phyloP scores from a whole-genome alignment of 2,113 vertebrate genomes.

The Uropsilus gracilis region DNA sequence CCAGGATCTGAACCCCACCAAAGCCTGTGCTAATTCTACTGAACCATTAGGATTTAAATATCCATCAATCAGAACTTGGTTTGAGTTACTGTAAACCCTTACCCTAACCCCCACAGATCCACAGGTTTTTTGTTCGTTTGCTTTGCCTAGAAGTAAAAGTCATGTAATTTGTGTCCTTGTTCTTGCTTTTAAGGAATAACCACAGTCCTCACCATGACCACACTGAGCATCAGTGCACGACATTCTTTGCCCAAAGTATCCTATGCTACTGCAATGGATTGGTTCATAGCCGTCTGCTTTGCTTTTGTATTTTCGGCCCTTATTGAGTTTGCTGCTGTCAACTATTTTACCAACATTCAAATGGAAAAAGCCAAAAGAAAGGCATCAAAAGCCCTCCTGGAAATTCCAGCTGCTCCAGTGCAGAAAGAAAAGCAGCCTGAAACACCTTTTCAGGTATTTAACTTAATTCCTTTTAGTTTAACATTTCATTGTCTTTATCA shows the following conservation, averaged over 20 bases:
- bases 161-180: slow-evolving; percentile 62
- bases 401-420: slow-evolving; percentile 86
- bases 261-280: slow-evolving; percentile 99
- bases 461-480: background rate
- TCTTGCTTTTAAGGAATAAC: slow-evolving; percentile 93
- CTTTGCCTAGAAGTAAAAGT: background rate
- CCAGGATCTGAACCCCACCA: background rate
- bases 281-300: slow-evolving; percentile 99
- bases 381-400: slow-evolving; percentile 88
- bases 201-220: slow-evolving; percentile 99
- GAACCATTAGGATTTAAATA: background rate
- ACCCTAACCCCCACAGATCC: background rate
- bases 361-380: slow-evolving; percentile 94
- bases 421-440: slow-evolving; percentile 88
- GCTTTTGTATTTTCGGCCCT: slow-evolving; percentile 99
- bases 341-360: slow-evolving; percentile 97
- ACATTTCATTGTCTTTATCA: background rate
- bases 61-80: background rate
- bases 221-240: slow-evolving; percentile 97
- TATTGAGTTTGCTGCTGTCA: slow-evolving; percentile 98
- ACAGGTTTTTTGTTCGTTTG: background rate
- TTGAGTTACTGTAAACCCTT: slow-evolving; percentile 29
- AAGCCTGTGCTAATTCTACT: background rate
- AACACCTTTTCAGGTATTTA: slow-evolving; percentile 89
- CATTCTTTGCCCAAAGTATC: slow-evolving; percentile 99